Conservation (phyloP, 2,113 vertebrate species). For the Oncorhynchus nerka region DNA sequence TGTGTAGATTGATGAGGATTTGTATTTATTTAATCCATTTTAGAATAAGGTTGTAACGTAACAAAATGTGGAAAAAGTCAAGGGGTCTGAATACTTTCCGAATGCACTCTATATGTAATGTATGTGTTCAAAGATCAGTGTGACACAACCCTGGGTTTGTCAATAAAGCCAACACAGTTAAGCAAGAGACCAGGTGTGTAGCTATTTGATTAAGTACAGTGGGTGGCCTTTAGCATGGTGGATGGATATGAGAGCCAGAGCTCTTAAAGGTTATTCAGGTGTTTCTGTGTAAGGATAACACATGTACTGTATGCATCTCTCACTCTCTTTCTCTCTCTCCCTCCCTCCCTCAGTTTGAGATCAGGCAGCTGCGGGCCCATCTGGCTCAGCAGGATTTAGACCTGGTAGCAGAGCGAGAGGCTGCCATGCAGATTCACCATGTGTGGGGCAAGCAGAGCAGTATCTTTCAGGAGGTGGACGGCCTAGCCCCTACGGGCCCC, state of each 20-base stretch:
- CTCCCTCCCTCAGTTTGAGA: conserved; percentile 85
- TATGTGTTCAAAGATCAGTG: conserved; percentile 3
- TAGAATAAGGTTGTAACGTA: too few species aligned
- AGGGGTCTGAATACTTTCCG: too few species aligned
- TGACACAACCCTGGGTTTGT: neutral
- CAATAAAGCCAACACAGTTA: neutral
- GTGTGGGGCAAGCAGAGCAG: conserved; percentile 85
- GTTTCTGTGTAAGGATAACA: too few species aligned
- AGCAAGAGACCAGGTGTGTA: neutral
- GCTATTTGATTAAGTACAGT: too few species aligned
- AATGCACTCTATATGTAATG: neutral
- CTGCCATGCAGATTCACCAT: conserved; percentile 88
- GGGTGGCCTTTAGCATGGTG: too few species aligned
- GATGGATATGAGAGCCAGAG: too few species aligned
- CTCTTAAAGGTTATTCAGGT: too few species aligned
- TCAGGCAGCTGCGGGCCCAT: conserved; percentile 94
- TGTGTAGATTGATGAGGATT: too few species aligned
- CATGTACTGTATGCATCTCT: neutral
- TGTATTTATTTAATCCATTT: too few species aligned
- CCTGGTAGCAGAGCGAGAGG: conserved; percentile 89
- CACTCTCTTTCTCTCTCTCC: neutral
- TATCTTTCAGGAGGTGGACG: conserved; percentile 87
- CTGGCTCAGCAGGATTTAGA: conserved; percentile 97
- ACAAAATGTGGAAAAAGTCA: too few species aligned
- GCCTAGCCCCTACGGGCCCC: conserved; percentile 72